These are phyloP conservation scores for Anodontia alba DNA, from an alignment of 2,888 invertebrate genomes.

Conservation along the genomic window DNA sequence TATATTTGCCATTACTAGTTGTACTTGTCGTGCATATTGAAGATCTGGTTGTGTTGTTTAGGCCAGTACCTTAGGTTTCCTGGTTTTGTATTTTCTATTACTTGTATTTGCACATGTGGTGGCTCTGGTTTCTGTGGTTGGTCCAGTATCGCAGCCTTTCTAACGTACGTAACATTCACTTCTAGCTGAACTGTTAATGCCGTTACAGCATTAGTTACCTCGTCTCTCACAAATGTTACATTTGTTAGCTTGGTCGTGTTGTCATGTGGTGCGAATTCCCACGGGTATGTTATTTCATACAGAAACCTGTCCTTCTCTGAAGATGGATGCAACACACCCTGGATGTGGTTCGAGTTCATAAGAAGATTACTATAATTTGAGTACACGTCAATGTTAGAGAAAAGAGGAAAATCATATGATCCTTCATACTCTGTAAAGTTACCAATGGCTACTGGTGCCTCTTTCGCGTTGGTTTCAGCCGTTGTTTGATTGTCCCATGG, in stretches of 20 bases:
- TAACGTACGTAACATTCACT: neutral
- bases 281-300: neutral
- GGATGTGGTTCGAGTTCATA: neutral
- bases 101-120: too few relatives aligned
- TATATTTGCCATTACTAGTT: too few relatives aligned
- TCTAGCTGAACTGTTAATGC: neutral
- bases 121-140: too few relatives aligned
- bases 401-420: neutral
- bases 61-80: neutral
- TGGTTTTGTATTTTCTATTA: too few relatives aligned
- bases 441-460: neutral
- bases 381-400: neutral
- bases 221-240: neutral
- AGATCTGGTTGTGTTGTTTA: neutral
- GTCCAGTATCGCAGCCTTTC: too few relatives aligned
- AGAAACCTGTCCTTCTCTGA: slow-evolving; percentile 5
- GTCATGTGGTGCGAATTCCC: neutral
- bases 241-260: neutral
- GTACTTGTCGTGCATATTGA: too few relatives aligned
- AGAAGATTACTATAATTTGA: neutral
- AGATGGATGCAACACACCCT: neutral
- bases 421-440: neutral
- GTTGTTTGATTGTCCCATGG: neutral
- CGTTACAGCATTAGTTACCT: neutral
- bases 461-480: neutral